Evolutionary conservation across 2,797 vertebrate species (phyloP), one percentile per base, ranked within the genome.

Genomic region (Australoheros facetus): DNA sequence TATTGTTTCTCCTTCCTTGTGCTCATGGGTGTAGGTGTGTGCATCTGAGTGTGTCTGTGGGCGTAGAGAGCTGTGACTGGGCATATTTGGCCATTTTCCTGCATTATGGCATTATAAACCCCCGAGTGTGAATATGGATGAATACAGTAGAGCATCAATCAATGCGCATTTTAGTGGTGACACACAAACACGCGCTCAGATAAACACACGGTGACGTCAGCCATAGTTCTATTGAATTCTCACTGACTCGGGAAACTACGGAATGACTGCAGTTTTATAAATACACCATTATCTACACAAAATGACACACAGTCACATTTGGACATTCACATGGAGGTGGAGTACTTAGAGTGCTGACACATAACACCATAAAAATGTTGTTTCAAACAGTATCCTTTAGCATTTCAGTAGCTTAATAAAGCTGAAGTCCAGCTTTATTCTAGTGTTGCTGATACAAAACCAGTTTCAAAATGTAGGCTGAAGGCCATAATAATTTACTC

Each of bases 1-100:
- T 51, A 90, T 90, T 93, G 88, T 93, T 87, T 78, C 70, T 21
- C 19, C 28, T 53, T 26, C 9, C 19, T 71, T 16, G 54, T 48
- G 11, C 60, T 55, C 4, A 1, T 72, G 59, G 23, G 28, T 51
- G 59, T 60, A 76, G 48, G 48, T 51, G 64, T 77, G 74, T 73
- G 53, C 1, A 7, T 45, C 32, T 45, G 55, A 62, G 69, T 39
- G 32, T 59, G 48, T 48, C 6, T 37, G 53, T n/a, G 5, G 7
- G 6, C 58, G n/a, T 3, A 14, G 51, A 30, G 54, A 4, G 72
- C 62, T 32, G 66, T 56, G 6, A 45, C 45, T 39, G 34, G 71
- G 75, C 6, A 14, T 70, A 28, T 4, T 26, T 77, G 21, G 42
- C 8, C 6, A 3, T 34, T 48, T 55, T 82, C 51, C 28, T 74